Conservation (phyloP, 2,113 vertebrate species). For the Damaliscus lunatus region DNA sequence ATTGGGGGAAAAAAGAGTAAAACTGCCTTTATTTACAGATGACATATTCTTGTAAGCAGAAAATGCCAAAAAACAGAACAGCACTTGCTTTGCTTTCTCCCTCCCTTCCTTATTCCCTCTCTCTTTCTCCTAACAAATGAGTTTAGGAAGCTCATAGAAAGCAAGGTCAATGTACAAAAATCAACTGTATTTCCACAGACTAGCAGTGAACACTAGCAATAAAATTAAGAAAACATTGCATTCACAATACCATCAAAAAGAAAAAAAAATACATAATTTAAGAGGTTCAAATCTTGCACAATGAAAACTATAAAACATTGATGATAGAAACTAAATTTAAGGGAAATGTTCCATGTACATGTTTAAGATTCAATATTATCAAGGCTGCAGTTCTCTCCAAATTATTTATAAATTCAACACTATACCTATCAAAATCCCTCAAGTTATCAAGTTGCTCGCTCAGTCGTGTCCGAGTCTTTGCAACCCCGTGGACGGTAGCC, state of each 20-base stretch:
- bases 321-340: neutral
- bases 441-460: no score
- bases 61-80: neutral
- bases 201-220: neutral
- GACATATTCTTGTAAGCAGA: neutral
- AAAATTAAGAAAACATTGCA: neutral
- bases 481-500: no score
- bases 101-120: neutral
- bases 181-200: neutral
- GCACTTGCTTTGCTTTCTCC: neutral
- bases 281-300: neutral
- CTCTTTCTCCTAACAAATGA: neutral
- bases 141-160: neutral
- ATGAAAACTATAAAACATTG: neutral
- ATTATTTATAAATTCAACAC: neutral
- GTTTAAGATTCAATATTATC: neutral
- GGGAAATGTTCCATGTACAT: neutral
- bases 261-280: neutral
- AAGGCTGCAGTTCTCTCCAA: neutral
- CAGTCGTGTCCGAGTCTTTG: no score
- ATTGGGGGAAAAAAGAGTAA: neutral
- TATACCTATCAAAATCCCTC: neutral
- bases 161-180: neutral
- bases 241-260: neutral
- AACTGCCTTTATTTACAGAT: slow-evolving; percentile 2